Evolutionary conservation across 2,888 invertebrate species (phyloP).

Genomic region (Cephonodes hylas): DNA sequence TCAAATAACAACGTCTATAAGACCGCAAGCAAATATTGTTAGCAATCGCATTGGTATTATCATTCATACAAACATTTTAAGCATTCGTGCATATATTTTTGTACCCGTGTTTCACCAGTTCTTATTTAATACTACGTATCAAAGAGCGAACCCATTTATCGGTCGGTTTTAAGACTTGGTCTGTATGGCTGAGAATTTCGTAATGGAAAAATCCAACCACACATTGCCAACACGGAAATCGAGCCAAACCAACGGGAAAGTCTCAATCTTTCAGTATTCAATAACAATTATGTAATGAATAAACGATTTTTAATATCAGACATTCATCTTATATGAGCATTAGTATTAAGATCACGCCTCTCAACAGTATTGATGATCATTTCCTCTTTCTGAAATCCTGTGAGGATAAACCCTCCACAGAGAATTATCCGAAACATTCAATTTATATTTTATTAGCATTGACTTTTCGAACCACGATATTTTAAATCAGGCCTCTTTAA

Average conservation of each 20-base stretch:
- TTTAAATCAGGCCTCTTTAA: background rate
- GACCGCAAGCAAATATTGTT: background rate
- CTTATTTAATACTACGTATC: too few relatives aligned
- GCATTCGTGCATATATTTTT: too few relatives aligned
- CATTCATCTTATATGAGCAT: background rate
- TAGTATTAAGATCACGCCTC: background rate
- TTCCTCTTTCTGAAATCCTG: background rate
- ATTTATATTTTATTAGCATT: background rate
- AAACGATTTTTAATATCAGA: too few relatives aligned
- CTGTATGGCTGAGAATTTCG: too few relatives aligned
- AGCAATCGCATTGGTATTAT: background rate
- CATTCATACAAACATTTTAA: background rate
- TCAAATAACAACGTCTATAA: background rate
- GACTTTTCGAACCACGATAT: background rate
- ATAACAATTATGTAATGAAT: too few relatives aligned
- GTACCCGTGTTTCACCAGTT: too few relatives aligned
- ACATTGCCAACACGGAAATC: too few relatives aligned
- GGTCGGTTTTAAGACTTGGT: too few relatives aligned
- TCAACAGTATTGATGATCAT: background rate
- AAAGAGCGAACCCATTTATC: too few relatives aligned
- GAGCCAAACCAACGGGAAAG: too few relatives aligned
- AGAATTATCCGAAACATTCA: background rate
- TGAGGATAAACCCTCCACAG: background rate
- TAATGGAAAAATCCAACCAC: too few relatives aligned
- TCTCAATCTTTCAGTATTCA: too few relatives aligned